phyloP scores from a whole-genome alignment of 2,888 invertebrate species.

The Slavum lentiscoides region DNA sequence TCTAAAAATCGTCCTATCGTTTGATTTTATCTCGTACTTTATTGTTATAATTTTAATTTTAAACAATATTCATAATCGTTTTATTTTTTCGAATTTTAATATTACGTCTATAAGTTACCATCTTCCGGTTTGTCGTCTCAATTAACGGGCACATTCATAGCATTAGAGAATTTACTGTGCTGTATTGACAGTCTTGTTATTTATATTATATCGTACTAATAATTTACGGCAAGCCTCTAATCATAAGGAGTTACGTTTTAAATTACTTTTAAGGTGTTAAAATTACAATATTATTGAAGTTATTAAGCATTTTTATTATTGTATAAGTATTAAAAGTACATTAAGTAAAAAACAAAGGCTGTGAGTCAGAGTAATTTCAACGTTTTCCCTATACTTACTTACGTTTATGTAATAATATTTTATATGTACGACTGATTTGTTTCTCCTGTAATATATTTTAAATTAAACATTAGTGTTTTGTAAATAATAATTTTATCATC shows the following conservation, averaged over 20 bases:
- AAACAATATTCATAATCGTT: neutral
- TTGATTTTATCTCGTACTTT: neutral
- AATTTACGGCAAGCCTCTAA: neutral
- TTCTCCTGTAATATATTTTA: conserved; percentile 31
- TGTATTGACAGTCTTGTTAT: conserved; percentile 11
- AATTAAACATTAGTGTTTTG: conserved; percentile 18
- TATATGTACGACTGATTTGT: conserved; percentile 43
- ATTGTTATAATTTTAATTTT: neutral
- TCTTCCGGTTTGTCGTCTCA: neutral
- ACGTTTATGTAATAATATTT: conserved; percentile 31
- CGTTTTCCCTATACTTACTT: conserved; percentile 37
- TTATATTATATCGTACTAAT: neutral
- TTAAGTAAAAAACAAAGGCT: conserved; percentile 44
- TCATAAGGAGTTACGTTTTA: conserved; percentile 7
- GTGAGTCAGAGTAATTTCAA: conserved; percentile 48
- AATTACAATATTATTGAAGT: conserved; percentile 14
- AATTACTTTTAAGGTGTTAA: conserved; percentile 12
- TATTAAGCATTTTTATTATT: conserved; percentile 34
- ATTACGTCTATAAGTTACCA: conserved; percentile 7
- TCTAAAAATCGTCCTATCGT: neutral
- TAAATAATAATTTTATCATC: conserved; percentile 29
- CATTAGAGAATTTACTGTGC: neutral
- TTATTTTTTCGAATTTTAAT: neutral
- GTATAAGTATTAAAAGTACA: conserved; percentile 3
- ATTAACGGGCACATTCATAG: neutral